phyloP scores from a whole-genome alignment of 2,113 vertebrate species.

The Himantopus leucocephalus region DNA sequence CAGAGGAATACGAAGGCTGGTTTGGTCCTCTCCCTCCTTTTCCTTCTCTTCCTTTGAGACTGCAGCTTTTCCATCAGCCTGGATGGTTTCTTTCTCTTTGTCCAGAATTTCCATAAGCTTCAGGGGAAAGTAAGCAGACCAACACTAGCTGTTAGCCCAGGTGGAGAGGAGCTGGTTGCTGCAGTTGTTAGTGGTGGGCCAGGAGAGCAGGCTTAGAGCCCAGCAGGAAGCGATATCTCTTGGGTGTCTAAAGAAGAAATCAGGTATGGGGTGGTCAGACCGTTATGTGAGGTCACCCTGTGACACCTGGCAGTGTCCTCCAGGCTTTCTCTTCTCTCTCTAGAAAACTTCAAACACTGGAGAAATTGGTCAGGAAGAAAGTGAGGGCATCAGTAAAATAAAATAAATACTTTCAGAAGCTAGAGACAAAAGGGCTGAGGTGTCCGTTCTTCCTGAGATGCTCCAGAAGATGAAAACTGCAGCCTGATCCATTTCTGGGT shows the following conservation, averaged over 20 bases:
- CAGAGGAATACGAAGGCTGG: neutral
- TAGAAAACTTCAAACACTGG: neutral
- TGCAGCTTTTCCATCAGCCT: neutral
- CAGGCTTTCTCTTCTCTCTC: neutral
- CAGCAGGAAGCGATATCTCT: neutral
- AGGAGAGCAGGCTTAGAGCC: neutral
- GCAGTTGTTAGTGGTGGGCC: neutral
- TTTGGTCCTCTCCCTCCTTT: neutral
- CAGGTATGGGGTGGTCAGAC: accelerated
- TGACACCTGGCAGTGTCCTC: neutral
- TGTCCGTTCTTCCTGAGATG: neutral
- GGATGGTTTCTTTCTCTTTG: neutral
- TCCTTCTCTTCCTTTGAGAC: neutral
- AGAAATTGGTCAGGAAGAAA: neutral
- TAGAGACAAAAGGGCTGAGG: neutral
- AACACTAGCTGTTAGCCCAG: neutral
- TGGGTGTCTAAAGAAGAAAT: neutral
- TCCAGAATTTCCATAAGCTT: neutral
- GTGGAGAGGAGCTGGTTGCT: neutral
- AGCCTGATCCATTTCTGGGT: neutral
- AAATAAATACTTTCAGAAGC: neutral
- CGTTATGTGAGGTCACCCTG: neutral
- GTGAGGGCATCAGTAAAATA: neutral
- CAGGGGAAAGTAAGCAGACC: neutral
- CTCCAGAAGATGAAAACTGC: neutral